Base-by-base conservation (phyloP, 2,797 vertebrate species). In the Austrolebias charrua region DNA sequence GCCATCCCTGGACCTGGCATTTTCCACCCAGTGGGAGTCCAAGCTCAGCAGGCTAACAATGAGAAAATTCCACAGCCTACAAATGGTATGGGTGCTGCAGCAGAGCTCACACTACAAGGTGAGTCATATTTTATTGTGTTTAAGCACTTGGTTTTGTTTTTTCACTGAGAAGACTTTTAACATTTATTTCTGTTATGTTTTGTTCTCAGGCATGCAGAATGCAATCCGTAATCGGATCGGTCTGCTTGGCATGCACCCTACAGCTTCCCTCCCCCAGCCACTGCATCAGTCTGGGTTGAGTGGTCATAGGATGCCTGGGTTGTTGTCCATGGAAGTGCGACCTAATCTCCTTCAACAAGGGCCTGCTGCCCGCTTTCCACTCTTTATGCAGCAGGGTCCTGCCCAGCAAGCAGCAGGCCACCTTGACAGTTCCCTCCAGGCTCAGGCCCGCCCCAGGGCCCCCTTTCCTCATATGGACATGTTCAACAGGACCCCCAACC, bases 401-500 rank as follows among this genome's bases (percentile, higher is more conserved):
- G 86, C 92, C 24, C 95, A 95, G 83, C 92, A 92, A 71, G 75
- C 87, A 16, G 70, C 78, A 10, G 84, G 82, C 63, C 85, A 94
- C 56, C 93, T 98, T 44, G 96, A 98, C 20, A 79, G 92, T 52
- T 86, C 94, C 42, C 93, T 97, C 75, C 96, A 96, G 69, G 91
- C 92, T 42, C 88, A 86, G 89, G 86, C 92, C n/a, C 94, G 95
- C 10, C 90, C 93, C 69, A 93, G 96, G 73, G 89, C 91, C 58
- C 94, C 96, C 61, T 99, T 98, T 82, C 79, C 96, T 80, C 95
- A 95, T 64, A 90, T 94, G 81, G 96, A 98, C 84, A 92, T 94
- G 71, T 98, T 96, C 79, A 93, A 78, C 89, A 93, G 93, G 60
- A 75, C 93, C 28, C 90, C 91, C 67, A 95, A 91, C 83, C 91